phyloP scores from a whole-genome alignment of 2,113 vertebrate genomes.

The Recurvirostra avosetta region DNA sequence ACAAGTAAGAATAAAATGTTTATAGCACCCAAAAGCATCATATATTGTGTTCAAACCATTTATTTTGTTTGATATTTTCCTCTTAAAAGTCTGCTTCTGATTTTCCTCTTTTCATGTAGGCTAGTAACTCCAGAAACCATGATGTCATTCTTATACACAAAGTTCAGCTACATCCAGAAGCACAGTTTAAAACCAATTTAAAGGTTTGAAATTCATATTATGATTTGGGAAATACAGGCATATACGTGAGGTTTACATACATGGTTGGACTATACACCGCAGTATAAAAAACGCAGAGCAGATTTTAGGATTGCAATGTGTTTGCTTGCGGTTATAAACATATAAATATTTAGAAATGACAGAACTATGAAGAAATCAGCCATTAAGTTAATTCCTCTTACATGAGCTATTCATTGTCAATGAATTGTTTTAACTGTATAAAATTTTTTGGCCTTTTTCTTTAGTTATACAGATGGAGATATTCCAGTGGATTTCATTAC shows the following conservation, averaged over 20 bases:
- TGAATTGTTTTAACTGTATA: background rate
- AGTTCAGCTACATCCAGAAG: background rate
- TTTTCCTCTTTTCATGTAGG: background rate
- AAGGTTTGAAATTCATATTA: background rate
- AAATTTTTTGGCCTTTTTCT: background rate
- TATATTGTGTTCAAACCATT: background rate
- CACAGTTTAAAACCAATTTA: background rate
- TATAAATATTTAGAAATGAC: background rate
- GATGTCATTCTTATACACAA: slow-evolving; percentile 10
- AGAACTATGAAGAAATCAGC: background rate
- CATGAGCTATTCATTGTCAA: background rate
- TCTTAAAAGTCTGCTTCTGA: slow-evolving; percentile 29
- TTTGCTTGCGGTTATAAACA: background rate
- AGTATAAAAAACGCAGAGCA: background rate
- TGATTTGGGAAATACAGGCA: background rate
- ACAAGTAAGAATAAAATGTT: slow-evolving; percentile 52
- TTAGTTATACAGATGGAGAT: background rate
- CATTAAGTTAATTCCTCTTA: background rate
- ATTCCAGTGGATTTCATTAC: background rate
- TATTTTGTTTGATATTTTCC: slow-evolving; percentile 44
- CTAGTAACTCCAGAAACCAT: slow-evolving; percentile 8
- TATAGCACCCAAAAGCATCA: slow-evolving; percentile 24
- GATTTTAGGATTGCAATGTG: background rate
- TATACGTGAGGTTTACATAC: background rate
- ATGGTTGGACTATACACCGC: background rate